These are phyloP conservation scores for Epistrophella euchroma DNA, from an alignment of 2,888 invertebrate species.

Conservation along the genomic window DNA sequence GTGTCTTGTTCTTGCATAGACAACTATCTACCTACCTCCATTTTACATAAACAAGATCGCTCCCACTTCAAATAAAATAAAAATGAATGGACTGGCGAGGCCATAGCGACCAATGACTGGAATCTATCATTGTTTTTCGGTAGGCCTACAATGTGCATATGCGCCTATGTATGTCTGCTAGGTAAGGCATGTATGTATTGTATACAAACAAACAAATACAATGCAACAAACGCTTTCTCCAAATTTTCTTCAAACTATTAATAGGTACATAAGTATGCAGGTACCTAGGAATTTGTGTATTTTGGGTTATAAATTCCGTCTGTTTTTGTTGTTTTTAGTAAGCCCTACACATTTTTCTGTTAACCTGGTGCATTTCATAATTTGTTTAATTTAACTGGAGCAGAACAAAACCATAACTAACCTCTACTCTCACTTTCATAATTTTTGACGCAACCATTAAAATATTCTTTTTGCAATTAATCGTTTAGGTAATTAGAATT, in stretches of 20 bases:
- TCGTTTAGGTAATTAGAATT: constrained; percentile 18
- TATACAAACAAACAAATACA: no score
- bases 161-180: no score
- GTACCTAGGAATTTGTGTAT: background rate
- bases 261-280: no score
- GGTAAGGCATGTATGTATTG: no score
- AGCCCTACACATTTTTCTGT: constrained; percentile 39
- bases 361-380: constrained; percentile 63
- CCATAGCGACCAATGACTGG: no score
- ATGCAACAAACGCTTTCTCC: background rate
- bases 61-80: no score
- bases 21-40: no score
- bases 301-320: background rate
- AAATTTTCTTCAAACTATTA: constrained; percentile 15
- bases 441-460: constrained; percentile 4
- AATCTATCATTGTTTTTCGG: no score
- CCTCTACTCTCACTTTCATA: constrained; percentile 4
- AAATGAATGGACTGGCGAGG: no score
- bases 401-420: constrained; percentile 5
- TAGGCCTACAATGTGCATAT: no score
- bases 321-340: constrained; percentile 5
- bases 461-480: constrained; percentile 19
- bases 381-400: constrained; percentile 71
- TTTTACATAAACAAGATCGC: no score
- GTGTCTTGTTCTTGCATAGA: no score